Base-by-base conservation (phyloP, 2,888 invertebrate species). In the Myopa tessellatipennis region DNA sequence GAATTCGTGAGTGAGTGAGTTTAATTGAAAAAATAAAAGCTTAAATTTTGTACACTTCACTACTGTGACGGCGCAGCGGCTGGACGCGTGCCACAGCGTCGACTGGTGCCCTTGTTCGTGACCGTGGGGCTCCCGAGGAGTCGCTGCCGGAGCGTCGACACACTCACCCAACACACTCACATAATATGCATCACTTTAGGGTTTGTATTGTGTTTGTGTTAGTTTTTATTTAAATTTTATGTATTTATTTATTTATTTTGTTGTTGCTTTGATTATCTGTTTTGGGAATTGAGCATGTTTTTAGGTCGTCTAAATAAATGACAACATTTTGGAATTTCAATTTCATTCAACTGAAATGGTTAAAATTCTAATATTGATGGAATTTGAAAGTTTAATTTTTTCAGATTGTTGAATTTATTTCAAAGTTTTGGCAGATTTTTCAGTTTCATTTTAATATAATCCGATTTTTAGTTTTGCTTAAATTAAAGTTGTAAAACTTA, bases 1-100 rank as follows among this genome's bases (percentile, higher is more conserved):
- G 58, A 68, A 67, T 68, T 55, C 26, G 67, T n/a, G 26, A 45
- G 45, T 50, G 61, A 52, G 67, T 55, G 38, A 74, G 38, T 74
- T 74, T 74, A 74, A 74, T 74, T 74, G 74, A 74, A 74, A 67
- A 74, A 34, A 45, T 12, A 36, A 38, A 36, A 55, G 45, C 38
- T 58, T 40, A 2, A 72, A 60, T n/a, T 72, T 72, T 72, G 36
- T 60, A 18, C 60, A 18, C 26, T 72, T 36, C 36, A 55, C 55
- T 70, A 34, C 55, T 3, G 10, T 69, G 45, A 18, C 69, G 18
- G 26, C 52, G 69, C n/a, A 34, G 4, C 26, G 5, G 45, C 45
- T 18, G 26, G 26, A 26, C 26, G 26, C 26, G 26, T 26, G 26
- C 10, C 45, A 45, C 45, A 45, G 45, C 45, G 1, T 6, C 10